These are phyloP conservation scores for Mactra quadrangularis DNA, from an alignment of 1,140 invertebrate genomes.

Conservation along the genomic window DNA sequence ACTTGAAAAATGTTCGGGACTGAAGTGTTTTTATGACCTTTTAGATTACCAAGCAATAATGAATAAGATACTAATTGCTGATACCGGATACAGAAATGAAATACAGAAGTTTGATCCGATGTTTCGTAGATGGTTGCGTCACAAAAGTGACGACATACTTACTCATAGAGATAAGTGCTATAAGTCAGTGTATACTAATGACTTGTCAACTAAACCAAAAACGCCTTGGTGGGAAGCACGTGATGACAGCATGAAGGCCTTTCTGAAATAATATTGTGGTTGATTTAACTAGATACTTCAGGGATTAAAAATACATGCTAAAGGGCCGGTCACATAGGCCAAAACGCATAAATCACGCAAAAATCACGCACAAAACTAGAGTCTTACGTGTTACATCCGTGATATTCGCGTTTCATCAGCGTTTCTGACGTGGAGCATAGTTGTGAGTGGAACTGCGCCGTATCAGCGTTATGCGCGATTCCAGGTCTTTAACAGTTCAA, in stretches of 20 bases:
- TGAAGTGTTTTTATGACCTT: background rate
- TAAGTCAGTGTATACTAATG: constrained; percentile 12
- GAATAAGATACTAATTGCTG: background rate
- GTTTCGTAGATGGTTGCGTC: background rate
- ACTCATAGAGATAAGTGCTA: constrained; percentile 21
- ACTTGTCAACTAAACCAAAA: background rate
- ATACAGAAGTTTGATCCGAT: background rate
- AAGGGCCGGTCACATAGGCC: too few relatives aligned
- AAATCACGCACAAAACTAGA: too few relatives aligned
- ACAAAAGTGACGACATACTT: constrained; percentile 6
- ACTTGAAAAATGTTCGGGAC: background rate
- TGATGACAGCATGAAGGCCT: constrained; percentile 26
- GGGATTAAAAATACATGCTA: too few relatives aligned
- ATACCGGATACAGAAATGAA: background rate
- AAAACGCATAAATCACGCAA: too few relatives aligned
- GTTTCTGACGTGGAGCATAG: too few relatives aligned
- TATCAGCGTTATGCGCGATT: too few relatives aligned
- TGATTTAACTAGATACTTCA: too few relatives aligned
- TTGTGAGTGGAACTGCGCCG: too few relatives aligned
- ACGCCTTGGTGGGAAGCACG: constrained; percentile 14
- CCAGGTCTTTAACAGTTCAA: too few relatives aligned
- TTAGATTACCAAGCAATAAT: constrained; percentile 12
- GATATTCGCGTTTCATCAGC: too few relatives aligned
- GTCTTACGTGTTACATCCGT: too few relatives aligned
- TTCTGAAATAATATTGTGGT: constrained; percentile 1